Conservation (phyloP, 2,113 vertebrate genomes). For the Hydropotes inermis region DNA sequence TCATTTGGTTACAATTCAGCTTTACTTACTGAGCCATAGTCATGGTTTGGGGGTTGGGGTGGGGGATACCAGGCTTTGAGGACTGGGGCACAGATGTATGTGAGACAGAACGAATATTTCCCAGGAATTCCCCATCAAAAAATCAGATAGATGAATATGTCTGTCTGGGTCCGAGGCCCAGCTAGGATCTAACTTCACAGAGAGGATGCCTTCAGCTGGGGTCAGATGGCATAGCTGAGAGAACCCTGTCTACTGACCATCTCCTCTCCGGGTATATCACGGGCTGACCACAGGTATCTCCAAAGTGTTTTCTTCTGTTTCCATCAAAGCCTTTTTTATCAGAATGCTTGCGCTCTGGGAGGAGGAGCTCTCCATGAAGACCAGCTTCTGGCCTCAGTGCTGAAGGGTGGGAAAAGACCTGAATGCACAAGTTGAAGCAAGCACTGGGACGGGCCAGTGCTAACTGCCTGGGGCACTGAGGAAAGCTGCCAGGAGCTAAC, state of each 20-base stretch:
- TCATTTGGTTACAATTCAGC: background rate
- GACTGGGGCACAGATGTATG: background rate
- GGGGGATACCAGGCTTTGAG: background rate
- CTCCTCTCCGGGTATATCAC: background rate
- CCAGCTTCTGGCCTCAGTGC: background rate
- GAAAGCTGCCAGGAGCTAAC: conserved; percentile 27
- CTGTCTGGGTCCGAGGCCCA: background rate
- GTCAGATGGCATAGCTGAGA: background rate
- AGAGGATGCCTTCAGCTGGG: background rate
- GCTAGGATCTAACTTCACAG: background rate
- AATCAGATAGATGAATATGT: background rate
- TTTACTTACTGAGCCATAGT: background rate
- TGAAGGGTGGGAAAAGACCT: background rate
- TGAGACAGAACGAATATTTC: background rate
- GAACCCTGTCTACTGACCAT: background rate
- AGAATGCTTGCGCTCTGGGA: background rate
- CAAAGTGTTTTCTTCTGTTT: background rate
- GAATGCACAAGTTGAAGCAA: background rate
- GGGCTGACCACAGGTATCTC: background rate
- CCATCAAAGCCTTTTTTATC: background rate
- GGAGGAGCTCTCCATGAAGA: background rate
- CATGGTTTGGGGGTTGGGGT: background rate
- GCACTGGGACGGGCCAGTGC: background rate
- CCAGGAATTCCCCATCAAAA: background rate
- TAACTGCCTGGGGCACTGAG: background rate